A percentile compares a stretch with the other conserved stretches of the same genome.
Evolutionary conservation across 2,797 vertebrate species (phyloP).

Genomic region (Phaenicophaeus curvirostris): DNA sequence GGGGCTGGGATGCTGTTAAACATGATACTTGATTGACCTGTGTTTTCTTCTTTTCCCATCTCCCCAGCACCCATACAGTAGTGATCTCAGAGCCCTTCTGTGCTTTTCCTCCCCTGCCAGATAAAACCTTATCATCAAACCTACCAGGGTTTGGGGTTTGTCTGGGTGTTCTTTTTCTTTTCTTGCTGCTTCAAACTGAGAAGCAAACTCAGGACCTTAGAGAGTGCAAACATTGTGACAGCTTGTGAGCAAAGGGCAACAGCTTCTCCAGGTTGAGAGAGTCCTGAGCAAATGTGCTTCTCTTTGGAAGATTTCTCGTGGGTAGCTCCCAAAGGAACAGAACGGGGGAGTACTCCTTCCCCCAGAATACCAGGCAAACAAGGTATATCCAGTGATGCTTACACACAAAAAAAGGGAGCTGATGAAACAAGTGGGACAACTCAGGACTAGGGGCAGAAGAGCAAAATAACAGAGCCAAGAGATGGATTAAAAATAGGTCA

Average conservation of each 20-base stretch:
- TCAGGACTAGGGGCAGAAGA: not conserved
- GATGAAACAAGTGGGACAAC: not conserved
- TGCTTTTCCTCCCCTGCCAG: not conserved
- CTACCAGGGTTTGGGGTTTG: not conserved
- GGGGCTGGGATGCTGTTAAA: not conserved
- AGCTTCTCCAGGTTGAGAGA: not conserved
- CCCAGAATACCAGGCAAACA: not conserved
- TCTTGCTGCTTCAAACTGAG: not conserved
- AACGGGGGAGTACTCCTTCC: not conserved
- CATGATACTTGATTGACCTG: not conserved
- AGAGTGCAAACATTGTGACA: not conserved
- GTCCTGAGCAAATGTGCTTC: not conserved
- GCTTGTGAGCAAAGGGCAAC: not conserved
- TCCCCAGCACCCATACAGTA: not conserved
- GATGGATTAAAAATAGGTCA: not conserved
- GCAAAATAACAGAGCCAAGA: not conserved
- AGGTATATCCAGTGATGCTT: not conserved
- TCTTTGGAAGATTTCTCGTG: not conserved
- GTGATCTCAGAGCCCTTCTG: not conserved
- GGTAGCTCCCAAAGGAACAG: not conserved
- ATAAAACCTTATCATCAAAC: not conserved
- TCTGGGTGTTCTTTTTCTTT: not conserved
- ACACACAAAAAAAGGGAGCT: not conserved
- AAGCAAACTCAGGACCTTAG: not conserved
- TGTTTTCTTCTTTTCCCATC: not conserved